Evolutionary conservation across 2,888 invertebrate genomes (phyloP), one percentile per base, ranked within the genome.

Genomic region (Opisthograptis luteolata): DNA sequence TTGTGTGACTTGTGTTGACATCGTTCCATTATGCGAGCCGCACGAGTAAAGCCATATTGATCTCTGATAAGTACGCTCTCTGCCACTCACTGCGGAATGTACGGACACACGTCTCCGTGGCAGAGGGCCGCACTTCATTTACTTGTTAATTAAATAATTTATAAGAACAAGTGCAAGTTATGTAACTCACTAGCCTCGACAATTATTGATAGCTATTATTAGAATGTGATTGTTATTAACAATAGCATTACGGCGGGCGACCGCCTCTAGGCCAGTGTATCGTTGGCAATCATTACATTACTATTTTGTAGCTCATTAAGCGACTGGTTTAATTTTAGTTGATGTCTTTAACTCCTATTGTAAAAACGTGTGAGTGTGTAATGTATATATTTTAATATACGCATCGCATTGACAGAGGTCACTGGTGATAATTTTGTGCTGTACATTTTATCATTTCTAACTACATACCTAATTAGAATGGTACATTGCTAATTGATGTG

Each of bases 261-360:
- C 73, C 68, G 70, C 73, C 60, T 58, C 73, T 79, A 81, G 89
- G 89, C 89, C 89, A 90, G 89, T 90, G 86, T 86, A 83, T 77
- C 75, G 84, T 84, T 85, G 89, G 89, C 89, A 77, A 87, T 80
- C 79, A 81, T 44, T 79, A 79, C 72, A 73, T 58, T 80, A 80
- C 74, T 87, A 87, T 81, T 78, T 83, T 84, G 76, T 87, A 87
- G 86, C 79, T 87, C 81, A 84, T 78, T 88, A 87, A 89, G 89
- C 81, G 89, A 89, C 89, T 89, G 89, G 87, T 81, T 87, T 87
- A 82, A 70, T 83, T 84, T 81, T 86, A 84, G 79, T 86, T 87
- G 78, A 82, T 77, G 78, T 66, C 64, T 73, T 78, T 83, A 84
- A 86, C 84, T 89, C 81, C 84, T 87, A 87, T 80, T 87, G 85